Percentiles rank a stretch among this genome's conserved stretches.
Conservation (phyloP, 2,888 invertebrate genomes). For the Oxycera nigricornis region DNA sequence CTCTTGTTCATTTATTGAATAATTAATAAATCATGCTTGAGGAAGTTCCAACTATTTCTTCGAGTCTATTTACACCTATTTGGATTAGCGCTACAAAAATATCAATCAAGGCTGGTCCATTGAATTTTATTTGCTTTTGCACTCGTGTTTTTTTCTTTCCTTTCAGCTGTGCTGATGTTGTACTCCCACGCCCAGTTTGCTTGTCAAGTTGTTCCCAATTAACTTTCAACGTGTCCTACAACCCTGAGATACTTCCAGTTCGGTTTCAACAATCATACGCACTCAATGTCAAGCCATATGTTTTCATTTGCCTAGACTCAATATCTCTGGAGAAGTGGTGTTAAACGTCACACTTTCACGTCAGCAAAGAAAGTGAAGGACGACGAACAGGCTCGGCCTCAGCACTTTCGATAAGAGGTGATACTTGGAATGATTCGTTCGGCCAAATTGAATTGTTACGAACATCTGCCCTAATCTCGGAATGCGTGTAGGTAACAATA, state of each 20-base stretch:
- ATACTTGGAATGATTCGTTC: conserved; percentile 6
- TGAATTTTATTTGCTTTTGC: not conserved
- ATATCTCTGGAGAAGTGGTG: conserved; percentile 25
- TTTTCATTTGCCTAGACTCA: conserved; percentile 16
- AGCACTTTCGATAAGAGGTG: not conserved
- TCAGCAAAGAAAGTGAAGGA: not conserved
- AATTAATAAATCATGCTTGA: conserved; percentile 28
- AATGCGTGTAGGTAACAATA: not conserved
- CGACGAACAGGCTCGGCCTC: not conserved
- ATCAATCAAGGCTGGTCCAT: not conserved
- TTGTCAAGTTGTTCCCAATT: conserved; percentile 38
- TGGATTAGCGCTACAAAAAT: conserved; percentile 30
- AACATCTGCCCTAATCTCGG: conserved; percentile 24
- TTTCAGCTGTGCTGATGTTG: not conserved
- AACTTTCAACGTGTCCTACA: conserved; percentile 24
- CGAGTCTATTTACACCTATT: conserved; percentile 31
- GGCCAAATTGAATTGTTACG: conserved; percentile 26
- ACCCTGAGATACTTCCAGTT: conserved; percentile 3
- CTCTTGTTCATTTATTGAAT: conserved; percentile 5
- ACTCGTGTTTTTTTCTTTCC: not conserved
- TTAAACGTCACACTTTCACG: conserved; percentile 30
- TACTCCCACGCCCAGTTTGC: not conserved
- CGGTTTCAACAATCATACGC: conserved; percentile 1
- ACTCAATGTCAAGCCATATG: conserved; percentile 30
- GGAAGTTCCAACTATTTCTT: conserved; percentile 1